A percentile compares a stretch with the other conserved stretches of the same genome.
These are phyloP conservation scores for Pammene aurita DNA, from an alignment of 2,888 invertebrate species.

Conservation along the genomic window DNA sequence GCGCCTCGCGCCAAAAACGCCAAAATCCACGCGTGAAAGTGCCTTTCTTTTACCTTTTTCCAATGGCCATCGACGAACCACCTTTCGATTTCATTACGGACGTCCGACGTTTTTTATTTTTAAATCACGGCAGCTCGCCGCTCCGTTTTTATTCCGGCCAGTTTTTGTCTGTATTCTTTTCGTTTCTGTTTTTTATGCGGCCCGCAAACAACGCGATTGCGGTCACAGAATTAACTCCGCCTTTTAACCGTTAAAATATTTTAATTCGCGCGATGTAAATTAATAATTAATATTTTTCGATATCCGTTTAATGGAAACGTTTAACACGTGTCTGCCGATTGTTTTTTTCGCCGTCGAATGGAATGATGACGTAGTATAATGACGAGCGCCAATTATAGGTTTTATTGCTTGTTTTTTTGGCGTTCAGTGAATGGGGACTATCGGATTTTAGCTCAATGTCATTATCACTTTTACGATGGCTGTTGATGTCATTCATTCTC, in stretches of 20 bases:
- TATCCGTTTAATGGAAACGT: conserved; percentile 75
- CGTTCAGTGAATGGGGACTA: conserved; percentile 78
- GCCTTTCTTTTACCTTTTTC: conserved; percentile 80
- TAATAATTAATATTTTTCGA: conserved; percentile 83
- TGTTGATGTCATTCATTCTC: conserved; percentile 42
- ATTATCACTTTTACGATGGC: conserved; percentile 82
- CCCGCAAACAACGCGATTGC: conserved; percentile 82
- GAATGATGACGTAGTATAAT: conserved; percentile 83
- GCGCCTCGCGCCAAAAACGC: conserved; percentile 58
- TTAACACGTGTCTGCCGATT: conserved; percentile 80
- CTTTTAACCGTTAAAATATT: conserved; percentile 82
- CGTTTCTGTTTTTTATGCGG: conserved; percentile 77
- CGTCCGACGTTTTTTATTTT: conserved; percentile 81
- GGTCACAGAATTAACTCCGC: conserved; percentile 81
- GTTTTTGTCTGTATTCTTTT: conserved; percentile 73
- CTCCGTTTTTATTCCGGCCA: conserved; percentile 67
- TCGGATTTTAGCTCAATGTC: conserved; percentile 81
- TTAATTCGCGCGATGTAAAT: conserved; percentile 79
- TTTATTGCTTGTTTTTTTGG: conserved; percentile 79
- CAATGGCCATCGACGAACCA: conserved; percentile 81
- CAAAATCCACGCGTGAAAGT: conserved; percentile 82
- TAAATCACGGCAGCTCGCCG: conserved; percentile 79
- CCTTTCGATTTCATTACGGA: conserved; percentile 84
- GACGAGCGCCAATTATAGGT: conserved; percentile 81
- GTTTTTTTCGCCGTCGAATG: conserved; percentile 81